Evolutionary conservation across 2,888 invertebrate species (phyloP).

Genomic region (Gari tellinella): DNA sequence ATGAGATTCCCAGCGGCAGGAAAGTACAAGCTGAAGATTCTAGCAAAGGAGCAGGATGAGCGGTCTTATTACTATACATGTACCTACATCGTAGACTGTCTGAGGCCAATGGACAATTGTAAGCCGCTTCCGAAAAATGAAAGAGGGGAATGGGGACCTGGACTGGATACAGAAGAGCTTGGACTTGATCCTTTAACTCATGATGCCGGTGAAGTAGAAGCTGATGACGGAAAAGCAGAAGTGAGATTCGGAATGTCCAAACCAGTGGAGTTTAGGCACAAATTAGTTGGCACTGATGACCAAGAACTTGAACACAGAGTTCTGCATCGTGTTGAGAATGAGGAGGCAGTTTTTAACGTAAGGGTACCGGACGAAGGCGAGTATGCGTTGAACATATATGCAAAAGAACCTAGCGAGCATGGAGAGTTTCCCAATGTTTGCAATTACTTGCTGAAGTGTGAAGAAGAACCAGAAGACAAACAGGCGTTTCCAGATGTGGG

Average conservation of each 20-base stretch:
- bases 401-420: slow-evolving; percentile 63
- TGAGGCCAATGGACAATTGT: slow-evolving; percentile 55
- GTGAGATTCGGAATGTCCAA: slow-evolving; percentile 72
- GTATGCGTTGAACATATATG: slow-evolving; percentile 78
- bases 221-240: slow-evolving; percentile 75
- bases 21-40: slow-evolving; percentile 69
- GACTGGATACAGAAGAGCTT: slow-evolving; percentile 70
- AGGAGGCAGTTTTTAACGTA: slow-evolving; percentile 69
- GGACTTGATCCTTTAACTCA: slow-evolving; percentile 76
- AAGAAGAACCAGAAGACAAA: slow-evolving; percentile 66
- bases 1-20: slow-evolving; percentile 68
- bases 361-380: slow-evolving; percentile 74
- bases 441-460: slow-evolving; percentile 75
- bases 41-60: slow-evolving; percentile 67
- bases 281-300: slow-evolving; percentile 67
- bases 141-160: slow-evolving; percentile 81
- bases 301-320: slow-evolving; percentile 65
- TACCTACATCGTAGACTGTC: slow-evolving; percentile 66
- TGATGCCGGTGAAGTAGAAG: slow-evolving; percentile 69
- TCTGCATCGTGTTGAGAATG: slow-evolving; percentile 68
- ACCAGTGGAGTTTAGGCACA: slow-evolving; percentile 70
- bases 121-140: slow-evolving; percentile 75
- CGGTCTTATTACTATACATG: slow-evolving; percentile 64
- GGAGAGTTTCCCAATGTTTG: slow-evolving; percentile 75
- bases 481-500: slow-evolving; percentile 64